Conservation (phyloP, 1,140 invertebrate species). For the Samia ricini region DNA sequence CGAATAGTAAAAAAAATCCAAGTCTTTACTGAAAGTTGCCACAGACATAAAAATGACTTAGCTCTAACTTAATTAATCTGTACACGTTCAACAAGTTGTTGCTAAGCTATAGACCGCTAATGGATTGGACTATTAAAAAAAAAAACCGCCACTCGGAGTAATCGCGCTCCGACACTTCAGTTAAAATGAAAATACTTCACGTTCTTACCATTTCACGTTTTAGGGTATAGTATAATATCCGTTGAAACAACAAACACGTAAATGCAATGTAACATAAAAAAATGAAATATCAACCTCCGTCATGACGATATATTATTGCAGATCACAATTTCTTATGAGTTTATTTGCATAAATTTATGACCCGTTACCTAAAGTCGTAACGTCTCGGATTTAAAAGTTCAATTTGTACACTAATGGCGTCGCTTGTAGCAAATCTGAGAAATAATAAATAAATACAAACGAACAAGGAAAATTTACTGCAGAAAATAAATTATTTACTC, state of each 20-base stretch:
- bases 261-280: background rate
- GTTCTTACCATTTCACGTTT: background rate
- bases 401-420: too few relatives aligned
- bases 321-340: too few relatives aligned
- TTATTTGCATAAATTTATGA: too few relatives aligned
- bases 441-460: background rate
- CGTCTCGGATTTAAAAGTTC: too few relatives aligned
- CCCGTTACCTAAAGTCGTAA: too few relatives aligned
- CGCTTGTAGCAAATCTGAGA: background rate
- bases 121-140: slow-evolving; percentile 13
- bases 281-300: background rate
- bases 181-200: background rate
- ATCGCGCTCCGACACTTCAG: slow-evolving; percentile 5
- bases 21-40: background rate
- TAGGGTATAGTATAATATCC: background rate
- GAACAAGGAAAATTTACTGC: background rate
- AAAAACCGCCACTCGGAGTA: slow-evolving; percentile 12
- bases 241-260: background rate
- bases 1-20: too few relatives aligned
- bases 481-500: background rate
- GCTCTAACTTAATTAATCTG: background rate
- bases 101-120: slow-evolving; percentile 4
- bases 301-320: background rate
- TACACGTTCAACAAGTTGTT: background rate
- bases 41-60: background rate